These are phyloP conservation scores for Mustela nigripes DNA, from an alignment of 2,113 vertebrate genomes.

Conservation along the genomic window DNA sequence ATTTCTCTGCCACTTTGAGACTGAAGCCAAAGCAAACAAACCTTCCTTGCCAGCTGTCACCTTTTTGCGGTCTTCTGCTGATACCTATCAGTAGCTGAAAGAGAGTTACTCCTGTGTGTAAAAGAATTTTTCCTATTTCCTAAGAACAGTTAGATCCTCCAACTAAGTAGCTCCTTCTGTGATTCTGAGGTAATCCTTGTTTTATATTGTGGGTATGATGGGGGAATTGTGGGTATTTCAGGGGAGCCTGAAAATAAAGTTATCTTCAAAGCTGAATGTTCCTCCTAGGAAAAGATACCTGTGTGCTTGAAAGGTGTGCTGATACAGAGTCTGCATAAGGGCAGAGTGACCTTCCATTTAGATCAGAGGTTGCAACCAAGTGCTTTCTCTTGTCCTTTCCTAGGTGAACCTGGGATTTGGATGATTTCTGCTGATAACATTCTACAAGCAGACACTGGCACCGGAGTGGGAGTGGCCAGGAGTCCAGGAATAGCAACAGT, in stretches of 20 bases:
- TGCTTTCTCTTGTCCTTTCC: background rate
- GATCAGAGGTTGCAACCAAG: background rate
- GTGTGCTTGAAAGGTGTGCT: background rate
- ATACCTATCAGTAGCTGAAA: background rate
- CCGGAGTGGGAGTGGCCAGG: slow-evolving; percentile 85
- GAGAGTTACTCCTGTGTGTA: background rate
- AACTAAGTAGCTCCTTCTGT: background rate
- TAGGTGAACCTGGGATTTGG: slow-evolving; percentile 85
- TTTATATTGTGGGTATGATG: slow-evolving; percentile 6
- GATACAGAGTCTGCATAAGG: background rate
- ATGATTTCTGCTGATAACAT: slow-evolving; percentile 73
- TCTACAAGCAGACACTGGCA: slow-evolving; percentile 82
- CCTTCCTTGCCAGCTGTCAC: background rate
- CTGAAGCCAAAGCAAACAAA: slow-evolving; percentile 7
- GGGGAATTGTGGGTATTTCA: background rate
- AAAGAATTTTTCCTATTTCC: background rate
- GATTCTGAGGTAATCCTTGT: slow-evolving; percentile 26
- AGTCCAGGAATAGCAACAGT: slow-evolving; percentile 81
- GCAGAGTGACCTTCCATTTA: background rate
- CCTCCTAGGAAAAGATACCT: background rate
- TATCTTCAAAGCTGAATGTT: background rate
- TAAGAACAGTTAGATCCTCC: background rate
- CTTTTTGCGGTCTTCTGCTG: background rate
- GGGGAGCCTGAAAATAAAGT: slow-evolving; percentile 25
- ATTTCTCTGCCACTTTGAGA: slow-evolving; percentile 16